Evolutionary conservation across 2,113 vertebrate species (phyloP).

Genomic region (Patagioenas fasciata): DNA sequence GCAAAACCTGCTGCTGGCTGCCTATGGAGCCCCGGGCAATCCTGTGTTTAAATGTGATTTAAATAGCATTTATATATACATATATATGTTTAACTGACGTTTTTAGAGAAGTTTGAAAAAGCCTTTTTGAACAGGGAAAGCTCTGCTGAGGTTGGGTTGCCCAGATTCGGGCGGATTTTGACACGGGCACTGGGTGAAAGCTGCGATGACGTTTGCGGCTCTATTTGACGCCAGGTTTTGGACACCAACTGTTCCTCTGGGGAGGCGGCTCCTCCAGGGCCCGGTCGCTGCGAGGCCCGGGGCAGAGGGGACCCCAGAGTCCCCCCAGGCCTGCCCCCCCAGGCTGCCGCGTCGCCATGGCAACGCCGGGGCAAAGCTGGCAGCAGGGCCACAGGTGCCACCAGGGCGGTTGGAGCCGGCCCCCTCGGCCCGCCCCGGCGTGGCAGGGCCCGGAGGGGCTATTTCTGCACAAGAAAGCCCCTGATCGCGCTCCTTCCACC

Average conservation of each 20-base stretch:
- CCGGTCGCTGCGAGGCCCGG: background rate
- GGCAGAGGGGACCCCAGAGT: background rate
- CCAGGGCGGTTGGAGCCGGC: fast-evolving
- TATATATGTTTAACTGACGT: fast-evolving
- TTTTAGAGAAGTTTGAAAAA: background rate
- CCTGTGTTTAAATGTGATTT: background rate
- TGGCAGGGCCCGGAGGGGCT: fast-evolving
- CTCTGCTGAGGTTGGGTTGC: too few species aligned
- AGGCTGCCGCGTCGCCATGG: background rate
- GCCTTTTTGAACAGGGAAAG: background rate
- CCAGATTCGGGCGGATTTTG: background rate
- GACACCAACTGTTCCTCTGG: too few species aligned
- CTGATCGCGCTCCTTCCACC: background rate
- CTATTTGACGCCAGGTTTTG: background rate
- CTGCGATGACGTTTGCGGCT: fast-evolving
- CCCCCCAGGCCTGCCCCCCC: fast-evolving
- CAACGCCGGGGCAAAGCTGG: fast-evolving
- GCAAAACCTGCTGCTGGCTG: background rate
- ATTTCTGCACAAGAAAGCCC: background rate
- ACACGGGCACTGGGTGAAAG: fast-evolving
- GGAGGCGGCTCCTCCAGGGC: background rate
- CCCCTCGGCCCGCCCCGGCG: background rate
- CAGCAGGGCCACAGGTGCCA: background rate
- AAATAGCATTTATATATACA: background rate
- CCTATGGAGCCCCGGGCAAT: background rate